Base-by-base conservation (phyloP, 2,113 vertebrate species). In the Pseudorhombus dupliciocellatus region DNA sequence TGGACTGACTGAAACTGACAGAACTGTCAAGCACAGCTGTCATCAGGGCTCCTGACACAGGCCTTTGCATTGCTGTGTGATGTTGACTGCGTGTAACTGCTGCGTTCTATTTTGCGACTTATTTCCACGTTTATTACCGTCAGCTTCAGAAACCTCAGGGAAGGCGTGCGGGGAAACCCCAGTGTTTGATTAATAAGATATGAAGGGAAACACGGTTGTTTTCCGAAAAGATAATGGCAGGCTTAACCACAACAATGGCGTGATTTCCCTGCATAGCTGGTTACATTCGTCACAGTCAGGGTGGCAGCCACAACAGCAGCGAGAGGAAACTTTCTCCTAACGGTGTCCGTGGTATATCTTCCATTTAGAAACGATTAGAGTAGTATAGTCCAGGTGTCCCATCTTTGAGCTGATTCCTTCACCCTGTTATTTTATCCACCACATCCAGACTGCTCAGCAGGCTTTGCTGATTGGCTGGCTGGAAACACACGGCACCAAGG, bases 21-120 rank as follows among this genome's bases (percentile, higher is more conserved):
- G 80, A 80, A 77, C 78, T 70, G 75, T 77, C 81, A 69, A 66
- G 81, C 70, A 31, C 40, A 66, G 86, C 86, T 84, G 89, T 88
- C 86, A 86, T 80, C 75, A 81, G 77, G 59, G 75, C 76, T 70
- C 79, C 77, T 87, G 80, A 85, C 56, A 73, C 5, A 25, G 63
- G 69, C 68, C 40, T 88, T 65, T 77, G 65, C 70, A 84, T 74
- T 85, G 78, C 83, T 73, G 60, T 76, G 34, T 12, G 34, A 11
- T 56, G 54, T 37, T 58, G 3, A 58, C 20, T 10, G n/a, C 20
- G 15, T 37, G 12, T 40, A 21, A 44, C 14, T 59, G 21, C 28
- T 10, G 2, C 44, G n/a, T n/a, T n/a, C n/a, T n/a, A n/a, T 18
- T 18, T 46, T 46, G 42, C 42, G 18, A 46, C 15, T 46, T 46